Conservation (phyloP, 2,888 invertebrate genomes). For the Hermaeophaga mercurialis region DNA sequence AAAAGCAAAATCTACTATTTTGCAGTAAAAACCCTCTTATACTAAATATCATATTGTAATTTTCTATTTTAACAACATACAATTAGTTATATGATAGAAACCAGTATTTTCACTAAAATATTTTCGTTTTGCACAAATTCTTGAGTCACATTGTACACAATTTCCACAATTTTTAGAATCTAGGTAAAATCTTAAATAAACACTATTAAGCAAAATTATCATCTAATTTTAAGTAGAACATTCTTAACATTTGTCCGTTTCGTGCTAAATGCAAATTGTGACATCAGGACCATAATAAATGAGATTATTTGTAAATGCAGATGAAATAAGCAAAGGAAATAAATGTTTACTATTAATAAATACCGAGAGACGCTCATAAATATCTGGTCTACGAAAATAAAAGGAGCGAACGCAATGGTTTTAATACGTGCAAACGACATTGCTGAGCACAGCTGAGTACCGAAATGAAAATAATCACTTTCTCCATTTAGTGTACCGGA, state of each 20-base stretch:
- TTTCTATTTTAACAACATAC: too few species aligned
- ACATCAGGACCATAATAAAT: constrained; percentile 25
- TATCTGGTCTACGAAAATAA: constrained; percentile 36
- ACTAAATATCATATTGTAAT: too few species aligned
- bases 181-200: background rate
- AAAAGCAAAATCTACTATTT: too few species aligned
- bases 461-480: constrained; percentile 45
- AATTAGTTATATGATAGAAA: too few species aligned
- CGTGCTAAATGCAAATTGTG: constrained; percentile 18
- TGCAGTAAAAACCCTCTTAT: too few species aligned
- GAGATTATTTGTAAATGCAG: constrained; percentile 25
- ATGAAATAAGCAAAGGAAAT: constrained; percentile 22
- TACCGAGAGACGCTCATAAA: constrained; percentile 38
- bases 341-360: constrained; percentile 37
- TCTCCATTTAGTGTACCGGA: constrained; percentile 44
- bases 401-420: constrained; percentile 37
- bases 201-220: constrained; percentile 10
- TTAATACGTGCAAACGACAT: constrained; percentile 43
- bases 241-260: constrained; percentile 11
- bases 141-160: too few species aligned
- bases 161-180: background rate
- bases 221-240: constrained; percentile 18
- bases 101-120: too few species aligned
- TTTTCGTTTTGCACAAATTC: too few species aligned
- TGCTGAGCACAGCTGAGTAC: constrained; percentile 39